A percentile compares a stretch with the other conserved stretches of the same genome.
Conservation (phyloP, 2,797 vertebrate species). For the Acanthurus lineatus region DNA sequence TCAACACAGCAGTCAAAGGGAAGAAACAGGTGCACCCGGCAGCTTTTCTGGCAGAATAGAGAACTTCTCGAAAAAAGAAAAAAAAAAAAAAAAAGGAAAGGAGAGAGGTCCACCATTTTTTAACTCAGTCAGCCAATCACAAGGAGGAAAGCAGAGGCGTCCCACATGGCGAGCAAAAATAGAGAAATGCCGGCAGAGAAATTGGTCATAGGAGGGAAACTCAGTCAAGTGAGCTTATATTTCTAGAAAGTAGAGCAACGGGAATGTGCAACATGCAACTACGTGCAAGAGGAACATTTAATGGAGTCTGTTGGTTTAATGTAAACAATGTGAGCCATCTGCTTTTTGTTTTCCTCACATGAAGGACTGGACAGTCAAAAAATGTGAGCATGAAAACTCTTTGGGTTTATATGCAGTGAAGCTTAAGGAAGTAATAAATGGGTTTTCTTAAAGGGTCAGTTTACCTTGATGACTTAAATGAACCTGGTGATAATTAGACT, state of each 20-base stretch:
- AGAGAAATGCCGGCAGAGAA: slow-evolving; percentile 31
- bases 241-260: not conserved
- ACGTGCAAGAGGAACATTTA: not conserved
- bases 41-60: slow-evolving; percentile 38
- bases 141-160: not conserved
- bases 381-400: not conserved
- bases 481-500: not conserved
- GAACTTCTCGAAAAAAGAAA: slow-evolving; percentile 5
- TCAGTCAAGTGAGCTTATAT: slow-evolving; percentile 22
- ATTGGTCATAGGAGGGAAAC: slow-evolving; percentile 38
- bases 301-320: not conserved
- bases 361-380: not conserved
- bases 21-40: slow-evolving; percentile 23
- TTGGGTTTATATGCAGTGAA: not conserved
- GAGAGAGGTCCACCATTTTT: slow-evolving; percentile 38
- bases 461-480: too few relatives aligned
- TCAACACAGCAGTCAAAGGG: slow-evolving; percentile 4
- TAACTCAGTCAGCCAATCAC: slow-evolving; percentile 40
- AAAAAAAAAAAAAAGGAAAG: slow-evolving; percentile 35
- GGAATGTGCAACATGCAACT: not conserved
- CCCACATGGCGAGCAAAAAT: slow-evolving; percentile 32
- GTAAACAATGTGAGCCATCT: slow-evolving; percentile 12
- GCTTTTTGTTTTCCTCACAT: slow-evolving; percentile 13
- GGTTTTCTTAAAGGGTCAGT: not conserved
- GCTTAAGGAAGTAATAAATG: not conserved